phyloP scores from a whole-genome alignment of 2,797 vertebrate genomes.

The Bradypodion pumilum region DNA sequence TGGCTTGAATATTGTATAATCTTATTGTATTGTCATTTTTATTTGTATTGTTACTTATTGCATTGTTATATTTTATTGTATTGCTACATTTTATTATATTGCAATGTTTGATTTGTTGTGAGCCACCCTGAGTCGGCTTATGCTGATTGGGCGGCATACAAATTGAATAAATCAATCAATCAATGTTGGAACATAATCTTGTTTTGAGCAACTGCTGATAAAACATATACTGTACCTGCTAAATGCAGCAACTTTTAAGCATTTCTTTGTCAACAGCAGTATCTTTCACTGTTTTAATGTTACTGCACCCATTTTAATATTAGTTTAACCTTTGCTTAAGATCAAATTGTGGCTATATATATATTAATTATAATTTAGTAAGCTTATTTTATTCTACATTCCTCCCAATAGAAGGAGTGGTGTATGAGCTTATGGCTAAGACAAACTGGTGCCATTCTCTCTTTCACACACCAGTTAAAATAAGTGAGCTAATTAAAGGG shows the following conservation, averaged over 20 bases:
- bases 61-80: too few relatives aligned
- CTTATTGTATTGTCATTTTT: too few relatives aligned
- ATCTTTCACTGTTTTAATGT: neutral
- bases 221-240: neutral
- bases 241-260: neutral
- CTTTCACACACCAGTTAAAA: neutral
- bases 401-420: neutral
- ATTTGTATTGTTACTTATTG: too few relatives aligned
- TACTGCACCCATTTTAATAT: neutral
- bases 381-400: neutral
- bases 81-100: too few relatives aligned
- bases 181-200: neutral
- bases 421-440: neutral
- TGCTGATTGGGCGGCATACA: too few relatives aligned
- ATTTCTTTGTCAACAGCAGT: neutral
- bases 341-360: neutral
- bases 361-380: neutral
- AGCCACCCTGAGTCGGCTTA: too few relatives aligned
- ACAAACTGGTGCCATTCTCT: too few relatives aligned
- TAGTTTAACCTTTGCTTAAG: neutral
- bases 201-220: neutral
- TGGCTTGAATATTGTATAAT: too few relatives aligned
- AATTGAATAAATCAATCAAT: too few relatives aligned
- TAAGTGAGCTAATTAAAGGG: neutral
- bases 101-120: too few relatives aligned